A percentile compares a stretch with the other conserved stretches of the same genome.
Evolutionary conservation across 1,140 invertebrate species (phyloP).

Genomic region (Diplogasteroides magnus): DNA sequence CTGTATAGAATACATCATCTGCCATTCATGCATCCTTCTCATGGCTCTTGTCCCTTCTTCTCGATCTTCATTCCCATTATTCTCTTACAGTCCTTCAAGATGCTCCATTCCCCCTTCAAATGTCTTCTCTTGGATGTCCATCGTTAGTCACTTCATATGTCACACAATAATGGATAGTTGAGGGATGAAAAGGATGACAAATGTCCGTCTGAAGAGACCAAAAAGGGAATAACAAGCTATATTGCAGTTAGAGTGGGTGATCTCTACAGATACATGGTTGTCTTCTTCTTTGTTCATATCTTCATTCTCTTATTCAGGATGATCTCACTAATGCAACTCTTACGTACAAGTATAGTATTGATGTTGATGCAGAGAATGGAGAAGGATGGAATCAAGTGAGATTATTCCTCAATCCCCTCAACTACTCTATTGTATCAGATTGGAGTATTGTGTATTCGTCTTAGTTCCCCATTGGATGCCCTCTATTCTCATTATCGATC

Average conservation of each 20-base stretch:
- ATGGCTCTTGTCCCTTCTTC: not conserved
- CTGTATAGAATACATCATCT: not conserved
- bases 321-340: not conserved
- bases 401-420: slow-evolving; percentile 1
- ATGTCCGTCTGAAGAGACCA: not conserved
- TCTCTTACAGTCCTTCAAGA: not conserved
- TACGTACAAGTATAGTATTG: slow-evolving; percentile 3
- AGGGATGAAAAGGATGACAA: too few relatives aligned
- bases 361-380: slow-evolving; percentile 14
- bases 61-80: not conserved
- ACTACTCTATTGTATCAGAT: not conserved
- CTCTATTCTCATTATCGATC: slow-evolving; percentile 16
- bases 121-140: not conserved
- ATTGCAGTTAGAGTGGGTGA: slow-evolving; percentile 24
- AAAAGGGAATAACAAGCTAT: not conserved
- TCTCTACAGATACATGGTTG: slow-evolving; percentile 19
- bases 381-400: slow-evolving; percentile 24
- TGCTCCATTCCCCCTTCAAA: not conserved
- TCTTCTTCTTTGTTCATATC: not conserved
- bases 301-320: slow-evolving; percentile 3
- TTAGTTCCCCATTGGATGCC: slow-evolving; percentile 5
- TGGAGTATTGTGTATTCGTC: not conserved
- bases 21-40: not conserved
- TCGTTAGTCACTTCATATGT: not conserved
- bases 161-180: not conserved